Evolutionary conservation across 2,888 invertebrate genomes (phyloP), one percentile per base, ranked within the genome.

Genomic region (Agonum fuliginosum): DNA sequence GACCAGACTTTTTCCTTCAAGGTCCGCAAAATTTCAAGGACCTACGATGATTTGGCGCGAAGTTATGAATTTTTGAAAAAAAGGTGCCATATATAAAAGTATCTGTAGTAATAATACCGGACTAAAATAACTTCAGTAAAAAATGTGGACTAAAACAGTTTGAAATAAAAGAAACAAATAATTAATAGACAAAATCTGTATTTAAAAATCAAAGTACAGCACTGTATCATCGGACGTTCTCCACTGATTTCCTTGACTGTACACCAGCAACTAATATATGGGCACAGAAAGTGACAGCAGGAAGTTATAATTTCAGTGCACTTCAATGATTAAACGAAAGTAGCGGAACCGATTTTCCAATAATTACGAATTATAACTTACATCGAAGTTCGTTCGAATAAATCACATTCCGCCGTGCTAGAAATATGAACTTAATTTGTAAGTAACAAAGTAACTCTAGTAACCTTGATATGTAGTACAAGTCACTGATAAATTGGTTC

Each of bases 261-360:
- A 65, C 65, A 1, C 6, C 6, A 5, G 8, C 34, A 8, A 8
- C 34, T 65, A 24, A 30, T 19, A 30, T 34, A 65, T 17, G 30
- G 65, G 65, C n/a, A 65, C 65, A 19, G 65, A 65, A 65, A 65
- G 65, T 37, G 65, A 65, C 65, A 65, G 37, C 65, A 30, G 65
- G 65, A 65, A 65, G 65, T 65, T 19, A 65, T 65, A 65, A 65
- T 30, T 65, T 34, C n/a, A 37, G 67, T 67, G 43, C 67, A 67
- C 24, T 41, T 41, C 22, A 41, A 37, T 65, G 65, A 30, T 65
- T 65, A 65, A 65, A 65, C n/a, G 65, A 67, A 67, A 67, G 67
- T 41, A 67, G 67, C 43, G 30, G 67, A 37, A 43, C 41, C 12
- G 41, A 41, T 41, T 67, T 67, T 67, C 43, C 67, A 67, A 24